Evolutionary conservation across 2,888 invertebrate genomes (phyloP), one percentile per base, ranked within the genome.

Genomic region (Aphidoletes aphidimyza): DNA sequence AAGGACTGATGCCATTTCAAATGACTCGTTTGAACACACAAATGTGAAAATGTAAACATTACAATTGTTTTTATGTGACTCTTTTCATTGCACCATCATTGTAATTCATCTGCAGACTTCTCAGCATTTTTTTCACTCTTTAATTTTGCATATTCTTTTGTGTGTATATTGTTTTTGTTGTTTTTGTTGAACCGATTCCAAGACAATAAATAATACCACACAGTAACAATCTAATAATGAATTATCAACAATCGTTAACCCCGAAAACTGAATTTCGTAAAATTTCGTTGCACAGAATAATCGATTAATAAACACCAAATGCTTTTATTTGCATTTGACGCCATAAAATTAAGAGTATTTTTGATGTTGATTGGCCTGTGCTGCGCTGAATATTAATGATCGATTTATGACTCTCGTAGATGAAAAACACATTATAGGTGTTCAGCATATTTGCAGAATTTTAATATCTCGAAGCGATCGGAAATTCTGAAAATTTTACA

Each of bases 91-190:
- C 9, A 22, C 9, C 54, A 22, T 14, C 6, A 69, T 69, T 69
- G 69, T 69, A 30, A 69, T 69, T 69, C 69, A 69, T 30, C 9
- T 30, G 69, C 30, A 69, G 69, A 69, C 69, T 69, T 69, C 69
- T 69, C 69, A 69, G 34, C 34, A 69, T 30, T 54, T 54, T n/a
- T 54, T 22, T n/a, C n/a, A n/a, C n/a, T n/a, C n/a, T n/a, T n/a
- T n/a, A n/a, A n/a, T n/a, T n/a, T n/a, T n/a, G n/a, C n/a, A n/a
- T n/a, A n/a, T n/a, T n/a, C n/a, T n/a, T n/a, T n/a, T n/a, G n/a
- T n/a, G n/a, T n/a, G n/a, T n/a, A n/a, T n/a, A n/a, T 54, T 22
- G 54, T 54, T 22, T 69, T 30, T 69, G 26, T 69, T 69, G 69
- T 69, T 69, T 69, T 69, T n/a, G n/a, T 30, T 11, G 26, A 26